Percentiles rank a stretch among this genome's conserved stretches.
Evolutionary conservation across 2,888 invertebrate species (phyloP).

Genomic region (Melitaea athalia): DNA sequence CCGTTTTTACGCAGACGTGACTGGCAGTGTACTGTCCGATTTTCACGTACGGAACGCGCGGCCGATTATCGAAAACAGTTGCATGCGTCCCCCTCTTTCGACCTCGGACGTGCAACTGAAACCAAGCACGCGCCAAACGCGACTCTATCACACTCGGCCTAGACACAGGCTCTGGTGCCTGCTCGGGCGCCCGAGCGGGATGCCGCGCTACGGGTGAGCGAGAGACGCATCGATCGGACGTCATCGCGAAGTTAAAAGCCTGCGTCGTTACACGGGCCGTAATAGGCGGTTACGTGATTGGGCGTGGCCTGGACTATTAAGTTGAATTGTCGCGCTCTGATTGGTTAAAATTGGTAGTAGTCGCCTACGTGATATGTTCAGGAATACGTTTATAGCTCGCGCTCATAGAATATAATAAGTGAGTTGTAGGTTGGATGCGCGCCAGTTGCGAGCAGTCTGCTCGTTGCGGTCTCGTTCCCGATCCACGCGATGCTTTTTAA

Average conservation of each 20-base stretch:
- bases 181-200: constrained; percentile 66
- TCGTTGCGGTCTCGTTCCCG: constrained; percentile 70
- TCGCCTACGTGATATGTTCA: constrained; percentile 81
- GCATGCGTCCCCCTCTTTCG: constrained; percentile 80
- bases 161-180: constrained; percentile 58
- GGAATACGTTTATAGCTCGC: constrained; percentile 80
- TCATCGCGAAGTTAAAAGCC: constrained; percentile 79
- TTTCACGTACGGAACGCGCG: constrained; percentile 82
- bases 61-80: constrained; percentile 82
- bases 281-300: constrained; percentile 83
- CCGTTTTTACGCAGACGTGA: constrained; percentile 83
- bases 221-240: constrained; percentile 69
- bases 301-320: constrained; percentile 81
- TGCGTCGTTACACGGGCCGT: constrained; percentile 81
- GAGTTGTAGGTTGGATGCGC: constrained; percentile 77
- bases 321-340: constrained; percentile 80
- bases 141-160: constrained; percentile 77
- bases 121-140: constrained; percentile 78
- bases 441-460: constrained; percentile 66
- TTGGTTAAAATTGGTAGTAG: constrained; percentile 82
- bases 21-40: constrained; percentile 78
- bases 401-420: constrained; percentile 81
- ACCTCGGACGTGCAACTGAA: constrained; percentile 80
- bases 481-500: constrained; percentile 72
- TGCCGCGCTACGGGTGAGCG: constrained; percentile 54